phyloP scores from a whole-genome alignment of 2,113 vertebrate genomes.

The Phasianus colchicus region DNA sequence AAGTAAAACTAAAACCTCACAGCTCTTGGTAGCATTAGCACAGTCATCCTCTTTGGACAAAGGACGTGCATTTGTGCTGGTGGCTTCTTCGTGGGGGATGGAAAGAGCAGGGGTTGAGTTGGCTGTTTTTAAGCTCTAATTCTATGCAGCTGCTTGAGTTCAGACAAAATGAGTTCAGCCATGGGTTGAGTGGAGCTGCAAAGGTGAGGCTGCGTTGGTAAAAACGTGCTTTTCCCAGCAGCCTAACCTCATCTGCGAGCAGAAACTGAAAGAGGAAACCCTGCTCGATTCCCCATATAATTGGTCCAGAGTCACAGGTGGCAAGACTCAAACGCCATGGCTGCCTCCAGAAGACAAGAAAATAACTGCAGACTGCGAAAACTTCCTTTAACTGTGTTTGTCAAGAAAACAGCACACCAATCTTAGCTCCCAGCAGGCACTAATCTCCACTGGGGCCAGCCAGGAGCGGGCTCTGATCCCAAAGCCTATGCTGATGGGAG shows the following conservation, averaged over 20 bases:
- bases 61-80: background rate
- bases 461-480: background rate
- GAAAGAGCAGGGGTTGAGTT: background rate
- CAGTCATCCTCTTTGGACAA: fast-evolving
- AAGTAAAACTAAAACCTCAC: background rate
- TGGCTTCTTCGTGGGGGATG: background rate
- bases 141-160: background rate
- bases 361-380: conserved; percentile 25
- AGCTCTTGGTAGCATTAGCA: background rate
- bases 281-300: conserved; percentile 13
- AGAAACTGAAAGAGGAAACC: background rate
- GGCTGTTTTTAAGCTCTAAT: background rate
- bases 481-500: fast-evolving
- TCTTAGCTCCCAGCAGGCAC: conserved; percentile 12
- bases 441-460: background rate
- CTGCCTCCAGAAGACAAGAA: conserved; percentile 26
- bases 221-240: background rate
- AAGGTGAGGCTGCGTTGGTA: background rate
- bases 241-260: background rate
- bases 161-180: background rate
- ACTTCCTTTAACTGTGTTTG: background rate
- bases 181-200: background rate
- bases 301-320: conserved; percentile 17
- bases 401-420: background rate
- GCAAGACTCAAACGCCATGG: conserved; percentile 2